Conservation (phyloP, 2,797 vertebrate genomes). For the Malacoraja senta region DNA sequence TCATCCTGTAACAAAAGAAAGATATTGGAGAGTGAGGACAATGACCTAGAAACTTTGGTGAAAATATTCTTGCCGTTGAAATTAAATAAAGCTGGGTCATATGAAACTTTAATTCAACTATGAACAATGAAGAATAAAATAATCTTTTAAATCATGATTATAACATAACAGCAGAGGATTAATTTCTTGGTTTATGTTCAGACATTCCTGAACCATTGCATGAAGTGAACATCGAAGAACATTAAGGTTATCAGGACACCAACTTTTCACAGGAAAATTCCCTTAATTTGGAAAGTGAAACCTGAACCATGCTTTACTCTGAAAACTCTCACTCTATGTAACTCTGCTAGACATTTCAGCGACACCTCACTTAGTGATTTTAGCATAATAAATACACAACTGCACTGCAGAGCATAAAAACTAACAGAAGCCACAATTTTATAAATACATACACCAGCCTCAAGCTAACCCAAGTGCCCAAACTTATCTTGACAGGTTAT, state of each 20-base stretch:
- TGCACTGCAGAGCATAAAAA: too few relatives aligned
- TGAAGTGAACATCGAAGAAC: background rate
- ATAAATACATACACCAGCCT: background rate
- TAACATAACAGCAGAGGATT: background rate
- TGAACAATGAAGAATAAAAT: background rate
- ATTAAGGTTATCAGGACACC: background rate
- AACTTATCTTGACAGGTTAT: background rate
- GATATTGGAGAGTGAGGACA: too few relatives aligned
- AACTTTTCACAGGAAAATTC: background rate
- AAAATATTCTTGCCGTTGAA: background rate
- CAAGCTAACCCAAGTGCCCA: background rate
- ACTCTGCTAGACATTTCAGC: background rate
- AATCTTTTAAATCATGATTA: background rate
- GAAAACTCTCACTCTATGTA: background rate
- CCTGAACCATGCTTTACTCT: background rate
- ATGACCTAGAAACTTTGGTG: background rate
- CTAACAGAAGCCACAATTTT: too few relatives aligned
- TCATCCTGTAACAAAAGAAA: too few relatives aligned
- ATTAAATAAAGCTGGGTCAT: background rate
- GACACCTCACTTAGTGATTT: background rate
- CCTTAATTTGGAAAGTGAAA: background rate
- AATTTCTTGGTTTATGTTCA: background rate
- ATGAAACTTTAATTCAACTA: background rate
- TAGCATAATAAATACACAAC: background rate
- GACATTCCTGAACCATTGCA: too few relatives aligned